A percentile compares a stretch with the other conserved stretches of the same genome.
These are phyloP conservation scores for Tragopan temminckii DNA, from an alignment of 2,797 vertebrate genomes.

Conservation along the genomic window DNA sequence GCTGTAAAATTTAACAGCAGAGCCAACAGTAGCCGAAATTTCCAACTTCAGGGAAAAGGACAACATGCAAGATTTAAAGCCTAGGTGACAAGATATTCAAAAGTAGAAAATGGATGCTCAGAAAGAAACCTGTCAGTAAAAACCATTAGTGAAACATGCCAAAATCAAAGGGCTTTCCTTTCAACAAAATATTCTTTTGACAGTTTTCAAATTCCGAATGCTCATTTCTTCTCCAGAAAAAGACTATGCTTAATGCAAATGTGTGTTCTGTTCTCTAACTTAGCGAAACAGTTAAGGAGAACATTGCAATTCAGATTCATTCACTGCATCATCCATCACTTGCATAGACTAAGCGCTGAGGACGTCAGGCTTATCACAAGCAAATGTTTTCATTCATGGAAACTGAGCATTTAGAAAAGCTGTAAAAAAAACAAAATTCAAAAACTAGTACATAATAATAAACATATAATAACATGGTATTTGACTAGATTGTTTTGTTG, in stretches of 20 bases:
- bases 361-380: conserved; percentile 75
- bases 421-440: conserved; percentile 55
- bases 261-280: conserved; percentile 50
- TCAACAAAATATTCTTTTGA: conserved; percentile 71
- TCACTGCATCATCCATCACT: conserved; percentile 52
- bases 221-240: conserved; percentile 73
- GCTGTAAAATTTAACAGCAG: conserved; percentile 77
- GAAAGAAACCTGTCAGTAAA: conserved; percentile 72
- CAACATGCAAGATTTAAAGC: conserved; percentile 74
- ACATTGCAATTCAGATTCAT: conserved; percentile 76
- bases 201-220: conserved; percentile 78
- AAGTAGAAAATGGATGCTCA: conserved; percentile 68
- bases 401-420: conserved; percentile 63
- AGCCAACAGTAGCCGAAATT: conserved; percentile 63
- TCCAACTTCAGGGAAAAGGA: conserved; percentile 70
- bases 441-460: conserved; percentile 34
- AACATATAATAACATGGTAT: conserved; percentile 18
- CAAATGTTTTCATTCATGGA: conserved; percentile 61
- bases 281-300: conserved; percentile 67
- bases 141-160: conserved; percentile 71
- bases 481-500: conserved; percentile 19
- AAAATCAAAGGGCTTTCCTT: conserved; percentile 74
- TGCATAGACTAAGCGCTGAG: conserved; percentile 62
- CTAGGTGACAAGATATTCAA: conserved; percentile 73
- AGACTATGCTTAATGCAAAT: conserved; percentile 79